Base-by-base conservation (phyloP, 2,113 vertebrate genomes). In the Mirounga angustirostris region DNA sequence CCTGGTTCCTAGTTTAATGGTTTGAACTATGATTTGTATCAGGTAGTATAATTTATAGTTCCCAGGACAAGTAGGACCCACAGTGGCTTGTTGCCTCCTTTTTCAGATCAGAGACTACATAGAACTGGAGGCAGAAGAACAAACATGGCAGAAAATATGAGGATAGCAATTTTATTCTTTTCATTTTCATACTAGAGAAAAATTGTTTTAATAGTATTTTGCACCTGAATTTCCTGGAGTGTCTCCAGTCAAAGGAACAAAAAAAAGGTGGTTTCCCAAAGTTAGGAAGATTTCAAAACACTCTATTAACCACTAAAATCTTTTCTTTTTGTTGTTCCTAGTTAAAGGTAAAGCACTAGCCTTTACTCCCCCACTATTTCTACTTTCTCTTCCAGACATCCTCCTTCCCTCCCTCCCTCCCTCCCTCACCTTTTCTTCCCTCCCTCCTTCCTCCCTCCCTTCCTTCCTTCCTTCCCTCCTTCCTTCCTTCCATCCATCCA, bases 181-280 rank as follows among this genome's bases (percentile, higher is more conserved):
- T 90, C 3, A 24, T 54, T 84, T 87, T 81, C 46, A 33, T 58
- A n/a, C 14, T 50, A 43, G 46, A 69, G 28, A 69, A 69, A 78
- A 61, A 36, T 69, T 91, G 26, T 26, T 67, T 78, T 78, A 24
- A 54, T 69, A 59, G 16, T 21, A 3, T n/a, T 84, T 83, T 56
- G 19, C 9, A 58, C 19, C 14, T 71, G 50, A 74, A 40, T 82
- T 95, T 83, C 74, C 67, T 56, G 7, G 22, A 33, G 19, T 61
- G 11, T 93, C 30, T 81, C 46, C 52, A 43, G 43, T 8, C 67
- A 74, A 88, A 46, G 8, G 46, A 93, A 79, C 28, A 79, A 28
- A 73, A 50, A 80, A 80, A 90, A 58, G 28, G 21, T 73, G 22
- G 15, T 79, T 59, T 92, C 28, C n/a, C 16, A 36, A 97, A 89